Evolutionary conservation across 2,113 vertebrate species (phyloP), one percentile per base, ranked within the genome.

Genomic region (Sminthopsis crassicaudata): DNA sequence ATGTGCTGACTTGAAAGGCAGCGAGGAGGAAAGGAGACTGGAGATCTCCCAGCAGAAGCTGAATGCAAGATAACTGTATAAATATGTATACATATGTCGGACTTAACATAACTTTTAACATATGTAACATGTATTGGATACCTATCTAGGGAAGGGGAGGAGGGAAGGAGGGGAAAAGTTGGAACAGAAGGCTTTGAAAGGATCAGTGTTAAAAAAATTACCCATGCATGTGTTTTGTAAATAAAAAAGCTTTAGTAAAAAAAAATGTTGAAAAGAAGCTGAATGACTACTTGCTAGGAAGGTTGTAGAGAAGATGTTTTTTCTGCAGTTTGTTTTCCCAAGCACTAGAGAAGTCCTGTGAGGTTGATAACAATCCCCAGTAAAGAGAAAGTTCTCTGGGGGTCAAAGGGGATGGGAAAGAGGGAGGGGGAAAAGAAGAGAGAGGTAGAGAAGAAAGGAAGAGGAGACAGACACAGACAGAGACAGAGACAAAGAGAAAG

Each of bases 401-500:
- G 2, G 8, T 11, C 16, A 19, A 4, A 22, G 36, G 36, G 30
- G 2, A 36, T 4, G 30, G 36, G 30, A 67, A 67, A 30, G 36
- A 26, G 8, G 54, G 8, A 25, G 25, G 9, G 26, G 27, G 55
- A 26, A 27, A 9, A 1, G n/a, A 9, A 57, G 54, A 8, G 25
- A 10, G 26, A 57, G 25, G 4, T 2, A 55, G 12, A 53, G 14
- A 53, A 22, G 19, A 22, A 53, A 22, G 5, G 16, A 5, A n/a
- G 6, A 16, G n/a, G 16, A 8, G 19, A 8, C 1, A 42, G n/a
- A n/a, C 0, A n/a, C 36, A 19, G 0, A 16, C 3, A 19, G 30
- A 16, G 3, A 6, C 30, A 16, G 30, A 16, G 1, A 12, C 9
- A 48, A 6, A 51, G 50, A 51, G 1, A 51, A 0, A 51, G 50